Base-by-base conservation (phyloP, 2,113 vertebrate species). In the Columbina picui region DNA sequence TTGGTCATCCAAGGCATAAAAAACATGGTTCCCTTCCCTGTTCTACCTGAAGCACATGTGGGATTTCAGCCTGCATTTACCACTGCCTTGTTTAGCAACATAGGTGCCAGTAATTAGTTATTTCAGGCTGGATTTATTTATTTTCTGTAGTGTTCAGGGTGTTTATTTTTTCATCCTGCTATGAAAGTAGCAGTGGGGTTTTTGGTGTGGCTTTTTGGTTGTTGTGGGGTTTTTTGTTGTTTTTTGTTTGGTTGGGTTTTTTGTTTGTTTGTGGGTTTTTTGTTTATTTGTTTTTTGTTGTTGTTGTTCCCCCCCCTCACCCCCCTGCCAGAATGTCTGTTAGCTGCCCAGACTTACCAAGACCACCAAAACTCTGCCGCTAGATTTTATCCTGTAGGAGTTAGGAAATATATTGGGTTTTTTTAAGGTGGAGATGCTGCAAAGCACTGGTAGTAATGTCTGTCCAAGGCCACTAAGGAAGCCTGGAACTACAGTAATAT, bases 21-120 rank as follows among this genome's bases (percentile, higher is more conserved):
- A 94, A 59, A 22, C 7, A 20, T 3, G 1, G 9, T 45, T 89
- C 10, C 3, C 10, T 84, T 65, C 36, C 13, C 32, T 57, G 7
- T 6, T 81, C 22, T 63, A 18, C 14, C 13, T 57, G n/a, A 89
- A 89, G 26, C 21, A 32, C 32, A 2, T 0, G 0, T 23, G 5
- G 18, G 30, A 71, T 77, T 90, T 85, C 49, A 73, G 32, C 32
- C 34, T 74, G 39, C 11, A 14, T 36, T 83, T 92, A 53, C 34
- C 20, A 23, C 12, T 84, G 26, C 29, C 41, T 59, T 57, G 18
- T 29, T 92, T 50, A 69, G 36, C 45, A 57, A 15, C 7, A 14
- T n/a, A 69, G 41, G 3, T 77, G 8, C 11, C 53, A 17, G 19
- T 6, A 77, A 36, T 18, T 25, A 3, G 4, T 34, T 84, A 32